Evolutionary conservation across 2,113 vertebrate species (phyloP).

Genomic region (Epinephelus lanceolatus): DNA sequence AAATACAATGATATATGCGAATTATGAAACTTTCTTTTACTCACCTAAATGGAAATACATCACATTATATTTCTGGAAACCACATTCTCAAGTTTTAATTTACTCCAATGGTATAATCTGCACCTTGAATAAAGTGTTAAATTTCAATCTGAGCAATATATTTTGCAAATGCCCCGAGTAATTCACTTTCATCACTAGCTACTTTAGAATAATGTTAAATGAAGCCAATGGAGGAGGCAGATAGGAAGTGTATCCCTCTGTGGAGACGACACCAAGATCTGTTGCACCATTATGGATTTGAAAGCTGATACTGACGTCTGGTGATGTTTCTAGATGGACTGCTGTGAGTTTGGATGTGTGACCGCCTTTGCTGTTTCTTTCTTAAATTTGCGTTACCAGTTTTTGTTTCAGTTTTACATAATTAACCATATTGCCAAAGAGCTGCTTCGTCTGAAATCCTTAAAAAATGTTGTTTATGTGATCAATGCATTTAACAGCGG

Average conservation of each 20-base stretch:
- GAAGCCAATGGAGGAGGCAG: neutral
- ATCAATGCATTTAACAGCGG: neutral
- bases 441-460: neutral
- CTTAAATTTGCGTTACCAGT: neutral
- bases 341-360: neutral
- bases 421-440: neutral
- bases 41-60: slow-evolving; percentile 15
- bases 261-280: slow-evolving; percentile 1
- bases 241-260: neutral
- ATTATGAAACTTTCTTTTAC: neutral
- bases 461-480: neutral
- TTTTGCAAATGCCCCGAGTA: neutral
- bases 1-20: slow-evolving; percentile 6
- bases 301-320: slow-evolving; percentile 25
- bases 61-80: neutral
- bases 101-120: neutral
- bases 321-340: neutral
- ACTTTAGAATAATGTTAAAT: neutral
- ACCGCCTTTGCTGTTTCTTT: neutral
- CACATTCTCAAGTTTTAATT: neutral
- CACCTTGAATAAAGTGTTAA: neutral
- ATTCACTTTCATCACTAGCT: neutral
- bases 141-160: neutral
- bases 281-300: slow-evolving; percentile 37
- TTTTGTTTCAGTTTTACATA: neutral